Evolutionary conservation across 2,888 invertebrate genomes (phyloP).

Genomic region (Gnatocerus cornutus): DNA sequence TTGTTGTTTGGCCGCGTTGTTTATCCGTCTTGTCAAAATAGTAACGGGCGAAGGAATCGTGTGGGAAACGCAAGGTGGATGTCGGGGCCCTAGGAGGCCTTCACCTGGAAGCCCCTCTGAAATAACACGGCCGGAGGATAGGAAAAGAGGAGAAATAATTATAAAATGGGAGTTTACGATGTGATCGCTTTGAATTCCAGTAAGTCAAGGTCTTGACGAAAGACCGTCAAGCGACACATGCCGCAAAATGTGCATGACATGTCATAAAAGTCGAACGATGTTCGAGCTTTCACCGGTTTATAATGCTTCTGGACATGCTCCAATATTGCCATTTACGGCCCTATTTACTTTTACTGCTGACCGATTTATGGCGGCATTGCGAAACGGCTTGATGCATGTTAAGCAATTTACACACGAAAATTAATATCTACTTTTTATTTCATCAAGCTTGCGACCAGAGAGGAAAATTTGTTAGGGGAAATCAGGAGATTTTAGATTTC

Average conservation of each 20-base stretch:
- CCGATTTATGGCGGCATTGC: slow-evolving; percentile 52
- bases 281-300: slow-evolving; percentile 52
- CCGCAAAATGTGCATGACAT: slow-evolving; percentile 52
- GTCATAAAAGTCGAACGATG: slow-evolving; percentile 54
- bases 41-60: slow-evolving; percentile 35
- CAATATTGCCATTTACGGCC: slow-evolving; percentile 57
- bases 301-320: slow-evolving; percentile 57
- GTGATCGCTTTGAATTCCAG: not conserved
- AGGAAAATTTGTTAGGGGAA: too few species aligned
- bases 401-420: not conserved
- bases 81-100: not conserved
- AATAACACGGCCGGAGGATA: slow-evolving; percentile 13
- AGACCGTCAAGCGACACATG: slow-evolving; percentile 33
- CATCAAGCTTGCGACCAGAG: too few species aligned
- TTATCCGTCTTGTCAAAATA: slow-evolving; percentile 48
- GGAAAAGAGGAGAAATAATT: too few species aligned
- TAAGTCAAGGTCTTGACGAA: slow-evolving; percentile 15
- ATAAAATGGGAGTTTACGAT: too few species aligned
- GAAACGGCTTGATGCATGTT: slow-evolving; percentile 29
- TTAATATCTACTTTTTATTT: too few species aligned
- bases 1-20: slow-evolving; percentile 43
- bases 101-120: slow-evolving; percentile 31
- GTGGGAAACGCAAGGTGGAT: slow-evolving; percentile 25
- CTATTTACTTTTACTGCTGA: slow-evolving; percentile 55
- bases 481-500: too few species aligned